These are phyloP conservation scores for Tapera naevia DNA, from an alignment of 2,797 vertebrate species.

Conservation along the genomic window DNA sequence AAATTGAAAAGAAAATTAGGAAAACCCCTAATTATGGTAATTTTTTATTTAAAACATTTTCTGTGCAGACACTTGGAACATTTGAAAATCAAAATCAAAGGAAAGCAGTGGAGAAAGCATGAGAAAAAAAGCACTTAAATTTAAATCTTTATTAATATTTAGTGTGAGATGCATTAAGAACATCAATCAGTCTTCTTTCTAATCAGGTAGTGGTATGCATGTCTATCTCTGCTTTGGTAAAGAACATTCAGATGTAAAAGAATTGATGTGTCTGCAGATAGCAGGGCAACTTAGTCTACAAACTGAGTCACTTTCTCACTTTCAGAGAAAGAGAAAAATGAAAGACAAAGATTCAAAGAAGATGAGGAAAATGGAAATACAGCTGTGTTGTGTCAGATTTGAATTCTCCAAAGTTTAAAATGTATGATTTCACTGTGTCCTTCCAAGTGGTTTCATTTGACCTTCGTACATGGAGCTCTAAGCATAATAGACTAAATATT, in stretches of 20 bases:
- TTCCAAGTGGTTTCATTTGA: conserved; percentile 33
- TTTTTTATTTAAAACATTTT: background rate
- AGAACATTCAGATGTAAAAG: background rate
- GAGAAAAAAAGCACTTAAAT: background rate
- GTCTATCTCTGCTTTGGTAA: background rate
- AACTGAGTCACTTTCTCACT: background rate
- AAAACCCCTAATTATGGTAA: background rate
- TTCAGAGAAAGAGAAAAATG: conserved; percentile 7
- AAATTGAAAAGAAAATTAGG: background rate
- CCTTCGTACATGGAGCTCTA: background rate
- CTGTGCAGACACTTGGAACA: background rate
- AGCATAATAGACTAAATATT: conserved; percentile 72
- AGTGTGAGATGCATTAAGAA: background rate
- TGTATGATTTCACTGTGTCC: background rate
- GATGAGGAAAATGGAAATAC: background rate
- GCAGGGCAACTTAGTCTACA: background rate
- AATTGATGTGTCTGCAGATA: background rate
- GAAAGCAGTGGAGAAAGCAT: background rate
- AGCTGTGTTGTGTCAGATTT: background rate
- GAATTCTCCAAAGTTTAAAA: conserved; percentile 20
- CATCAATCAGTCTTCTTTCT: background rate
- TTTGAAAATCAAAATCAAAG: background rate
- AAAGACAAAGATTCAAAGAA: background rate
- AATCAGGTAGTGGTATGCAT: background rate
- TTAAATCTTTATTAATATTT: conserved; percentile 6